These are phyloP conservation scores for Habroteleia sp. DNA, from an alignment of 2,888 invertebrate genomes.

Conservation along the genomic window DNA sequence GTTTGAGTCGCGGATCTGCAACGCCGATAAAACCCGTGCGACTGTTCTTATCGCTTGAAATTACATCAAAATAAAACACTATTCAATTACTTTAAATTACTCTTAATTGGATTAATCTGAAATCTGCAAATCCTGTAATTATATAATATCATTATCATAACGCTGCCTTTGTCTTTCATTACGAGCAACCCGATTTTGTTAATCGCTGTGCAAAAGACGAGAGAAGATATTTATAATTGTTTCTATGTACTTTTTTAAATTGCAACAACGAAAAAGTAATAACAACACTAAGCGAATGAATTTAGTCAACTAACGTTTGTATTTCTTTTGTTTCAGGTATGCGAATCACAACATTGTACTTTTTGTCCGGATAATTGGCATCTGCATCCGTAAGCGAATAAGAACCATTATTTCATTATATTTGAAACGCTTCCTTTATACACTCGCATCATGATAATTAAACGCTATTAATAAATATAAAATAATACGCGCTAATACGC, in stretches of 20 bases:
- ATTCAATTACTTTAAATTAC: slow-evolving; percentile 39
- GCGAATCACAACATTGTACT: slow-evolving; percentile 42
- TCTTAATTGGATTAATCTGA: slow-evolving; percentile 56
- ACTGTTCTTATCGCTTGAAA: slow-evolving; percentile 19
- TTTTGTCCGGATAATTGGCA: slow-evolving; percentile 45
- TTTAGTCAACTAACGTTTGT: slow-evolving; percentile 36
- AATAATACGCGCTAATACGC: slow-evolving; percentile 28
- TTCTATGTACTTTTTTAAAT: slow-evolving; percentile 18
- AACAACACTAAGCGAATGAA: slow-evolving; percentile 20
- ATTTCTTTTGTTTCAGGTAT: slow-evolving; percentile 59
- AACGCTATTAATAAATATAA: slow-evolving; percentile 40
- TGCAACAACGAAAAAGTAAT: slow-evolving; percentile 19
- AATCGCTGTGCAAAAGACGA: slow-evolving; percentile 17
- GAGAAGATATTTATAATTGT: slow-evolving; percentile 20
- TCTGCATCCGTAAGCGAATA: slow-evolving; percentile 55
- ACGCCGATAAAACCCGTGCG: slow-evolving; percentile 16
- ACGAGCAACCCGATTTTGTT: slow-evolving; percentile 31
- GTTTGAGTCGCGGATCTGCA: slow-evolving; percentile 6
- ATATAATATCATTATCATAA: slow-evolving; percentile 30
- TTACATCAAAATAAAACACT: slow-evolving; percentile 35
- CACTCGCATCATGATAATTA: slow-evolving; percentile 15
- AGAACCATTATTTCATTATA: slow-evolving; percentile 44
- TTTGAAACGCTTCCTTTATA: slow-evolving; percentile 38
- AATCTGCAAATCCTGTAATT: slow-evolving; percentile 47
- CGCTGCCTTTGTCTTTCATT: slow-evolving; percentile 17